A percentile compares a stretch with the other conserved stretches of the same genome.
Conservation (phyloP, 1,140 invertebrate species). For the Aphaenogaster ashmeadi region DNA sequence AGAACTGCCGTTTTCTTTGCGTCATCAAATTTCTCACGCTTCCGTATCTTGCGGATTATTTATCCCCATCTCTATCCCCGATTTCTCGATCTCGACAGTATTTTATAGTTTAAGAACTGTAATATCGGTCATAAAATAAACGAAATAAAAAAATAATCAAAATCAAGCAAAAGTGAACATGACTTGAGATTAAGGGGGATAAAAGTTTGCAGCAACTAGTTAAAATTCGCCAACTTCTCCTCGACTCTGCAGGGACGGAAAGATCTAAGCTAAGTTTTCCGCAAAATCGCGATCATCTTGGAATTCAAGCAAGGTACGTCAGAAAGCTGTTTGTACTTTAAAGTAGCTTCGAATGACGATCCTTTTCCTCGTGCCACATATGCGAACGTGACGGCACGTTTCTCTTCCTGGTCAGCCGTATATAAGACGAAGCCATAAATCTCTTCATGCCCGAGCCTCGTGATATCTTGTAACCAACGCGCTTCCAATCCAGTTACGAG, state of each 20-base stretch:
- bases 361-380: slow-evolving; percentile 61
- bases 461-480: slow-evolving; percentile 63
- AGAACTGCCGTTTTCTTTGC: neutral
- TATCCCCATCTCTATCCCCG: neutral
- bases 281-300: slow-evolving; percentile 22
- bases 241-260: neutral
- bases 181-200: neutral
- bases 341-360: slow-evolving; percentile 65
- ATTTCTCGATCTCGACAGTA: neutral
- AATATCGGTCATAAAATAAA: neutral
- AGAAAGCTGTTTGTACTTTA: slow-evolving; percentile 10
- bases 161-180: neutral
- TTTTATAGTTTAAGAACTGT: neutral
- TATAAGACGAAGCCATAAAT: slow-evolving; percentile 76
- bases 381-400: slow-evolving; percentile 72
- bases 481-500: slow-evolving; percentile 74
- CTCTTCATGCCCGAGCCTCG: slow-evolving; percentile 65
- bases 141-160: neutral
- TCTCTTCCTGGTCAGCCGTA: slow-evolving; percentile 74
- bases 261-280: neutral
- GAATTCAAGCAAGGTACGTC: slow-evolving; percentile 19
- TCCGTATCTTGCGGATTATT: neutral
- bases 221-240: neutral
- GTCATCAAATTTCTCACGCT: neutral
- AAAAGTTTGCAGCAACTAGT: neutral